Conservation (phyloP, 2,797 vertebrate genomes). For the Paratrypauchen microcephalus region DNA sequence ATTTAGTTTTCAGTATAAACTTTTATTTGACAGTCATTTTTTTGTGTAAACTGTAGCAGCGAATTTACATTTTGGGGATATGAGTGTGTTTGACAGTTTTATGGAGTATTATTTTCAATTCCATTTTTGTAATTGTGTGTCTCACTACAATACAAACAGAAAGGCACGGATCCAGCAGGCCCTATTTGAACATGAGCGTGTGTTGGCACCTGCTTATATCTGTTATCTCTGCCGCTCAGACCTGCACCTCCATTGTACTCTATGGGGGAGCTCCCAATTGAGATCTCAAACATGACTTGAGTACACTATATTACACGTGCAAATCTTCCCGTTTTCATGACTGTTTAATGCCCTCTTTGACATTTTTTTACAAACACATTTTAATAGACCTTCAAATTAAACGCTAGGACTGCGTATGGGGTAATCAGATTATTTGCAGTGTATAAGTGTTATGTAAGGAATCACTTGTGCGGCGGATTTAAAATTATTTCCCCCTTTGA, state of each 20-base stretch:
- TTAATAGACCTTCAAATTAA: slow-evolving; percentile 54
- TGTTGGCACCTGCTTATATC: slow-evolving; percentile 68
- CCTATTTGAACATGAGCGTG: not conserved
- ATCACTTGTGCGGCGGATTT: slow-evolving; percentile 23
- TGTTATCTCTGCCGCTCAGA: slow-evolving; percentile 77
- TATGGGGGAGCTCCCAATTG: slow-evolving; percentile 76
- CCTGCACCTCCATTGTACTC: slow-evolving; percentile 70
- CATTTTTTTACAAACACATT: slow-evolving; percentile 34
- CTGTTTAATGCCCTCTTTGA: slow-evolving; percentile 58
- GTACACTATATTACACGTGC: slow-evolving; percentile 66
- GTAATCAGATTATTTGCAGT: slow-evolving; percentile 39
- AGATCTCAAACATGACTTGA: slow-evolving; percentile 75
- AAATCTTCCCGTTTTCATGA: slow-evolving; percentile 59
- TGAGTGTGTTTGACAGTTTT: no score
- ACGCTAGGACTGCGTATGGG: slow-evolving; percentile 20
- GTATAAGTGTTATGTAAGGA: slow-evolving; percentile 31
- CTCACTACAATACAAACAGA: not conserved
- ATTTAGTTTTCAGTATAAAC: no score
- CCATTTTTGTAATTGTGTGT: not conserved
- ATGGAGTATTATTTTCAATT: not conserved
- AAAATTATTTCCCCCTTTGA: slow-evolving; percentile 18
- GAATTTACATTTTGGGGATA: not conserved
- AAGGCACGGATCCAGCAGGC: not conserved
- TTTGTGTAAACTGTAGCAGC: no score
- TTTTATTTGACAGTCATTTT: no score